Percentiles rank a stretch among this genome's conserved stretches.
Conservation (phyloP, 2,888 invertebrate species). For the Malthinus flaveolus region DNA sequence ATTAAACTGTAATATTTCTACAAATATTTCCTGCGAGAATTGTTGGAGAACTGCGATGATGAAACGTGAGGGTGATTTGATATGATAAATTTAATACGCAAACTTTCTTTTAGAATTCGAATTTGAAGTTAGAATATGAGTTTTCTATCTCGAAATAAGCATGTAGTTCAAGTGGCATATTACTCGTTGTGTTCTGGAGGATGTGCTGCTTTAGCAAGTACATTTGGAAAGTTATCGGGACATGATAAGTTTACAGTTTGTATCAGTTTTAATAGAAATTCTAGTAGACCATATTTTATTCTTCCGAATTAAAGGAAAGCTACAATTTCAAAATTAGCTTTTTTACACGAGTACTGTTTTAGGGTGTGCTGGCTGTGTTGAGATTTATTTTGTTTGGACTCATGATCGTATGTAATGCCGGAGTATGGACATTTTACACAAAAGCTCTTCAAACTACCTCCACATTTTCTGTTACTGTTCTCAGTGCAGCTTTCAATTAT, state of each 20-base stretch:
- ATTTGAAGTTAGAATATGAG: too few species aligned
- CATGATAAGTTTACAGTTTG: not conserved
- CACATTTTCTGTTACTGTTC: conserved; percentile 65
- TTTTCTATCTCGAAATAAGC: too few species aligned
- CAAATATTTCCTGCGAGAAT: too few species aligned
- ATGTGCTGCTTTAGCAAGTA: conserved; percentile 66
- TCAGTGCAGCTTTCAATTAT: conserved; percentile 67
- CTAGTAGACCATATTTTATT: too few species aligned
- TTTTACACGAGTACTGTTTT: too few species aligned
- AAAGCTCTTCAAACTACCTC: conserved; percentile 65
- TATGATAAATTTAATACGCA: too few species aligned
- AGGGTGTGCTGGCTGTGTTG: conserved; percentile 44
- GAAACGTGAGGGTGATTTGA: too few species aligned
- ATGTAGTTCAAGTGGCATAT: conserved; percentile 22
- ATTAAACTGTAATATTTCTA: too few species aligned
- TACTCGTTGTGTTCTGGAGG: conserved; percentile 63
- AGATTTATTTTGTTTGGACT: conserved; percentile 52
- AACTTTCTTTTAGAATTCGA: too few species aligned
- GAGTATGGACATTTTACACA: conserved; percentile 65
- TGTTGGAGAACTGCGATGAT: too few species aligned
- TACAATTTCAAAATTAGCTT: conserved; percentile 28
- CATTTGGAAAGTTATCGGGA: conserved; percentile 67
- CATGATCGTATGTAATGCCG: conserved; percentile 65
- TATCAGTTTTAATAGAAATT: conserved; percentile 24
- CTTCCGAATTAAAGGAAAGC: too few species aligned